A percentile compares a stretch with the other conserved stretches of the same genome.
phyloP scores from a whole-genome alignment of 2,113 vertebrate species.

The Amblyornis subalaris region DNA sequence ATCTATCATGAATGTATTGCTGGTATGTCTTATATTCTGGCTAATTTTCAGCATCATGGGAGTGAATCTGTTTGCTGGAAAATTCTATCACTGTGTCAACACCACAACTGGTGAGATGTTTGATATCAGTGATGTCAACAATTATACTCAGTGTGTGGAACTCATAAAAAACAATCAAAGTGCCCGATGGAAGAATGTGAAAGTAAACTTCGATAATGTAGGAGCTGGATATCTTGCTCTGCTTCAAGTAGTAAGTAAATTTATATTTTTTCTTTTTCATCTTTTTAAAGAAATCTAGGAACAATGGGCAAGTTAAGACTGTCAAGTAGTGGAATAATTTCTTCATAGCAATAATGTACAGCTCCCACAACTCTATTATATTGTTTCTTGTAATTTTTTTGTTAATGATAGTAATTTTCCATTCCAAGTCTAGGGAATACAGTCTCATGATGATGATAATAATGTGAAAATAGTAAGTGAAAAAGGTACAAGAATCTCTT shows the following conservation, averaged over 20 bases:
- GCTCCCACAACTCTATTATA: neutral
- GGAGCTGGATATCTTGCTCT: slow-evolving; percentile 92
- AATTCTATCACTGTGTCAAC: slow-evolving; percentile 85
- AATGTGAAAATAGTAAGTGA: neutral
- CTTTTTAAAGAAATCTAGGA: neutral
- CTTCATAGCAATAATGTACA: neutral
- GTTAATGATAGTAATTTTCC: neutral
- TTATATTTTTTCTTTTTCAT: neutral
- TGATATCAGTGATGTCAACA: slow-evolving; percentile 56
- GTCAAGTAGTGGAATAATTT: neutral
- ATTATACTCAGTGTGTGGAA: slow-evolving; percentile 70
- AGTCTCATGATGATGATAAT: neutral
- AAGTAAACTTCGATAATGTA: slow-evolving; percentile 96
- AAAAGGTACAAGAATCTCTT: neutral
- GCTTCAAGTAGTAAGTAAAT: slow-evolving; percentile 90
- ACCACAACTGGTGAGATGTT: slow-evolving; percentile 60
- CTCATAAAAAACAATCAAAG: slow-evolving; percentile 72
- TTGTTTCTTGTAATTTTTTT: neutral
- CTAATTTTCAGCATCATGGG: slow-evolving; percentile 99
- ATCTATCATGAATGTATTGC: slow-evolving; percentile 96
- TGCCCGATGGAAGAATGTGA: slow-evolving; percentile 84
- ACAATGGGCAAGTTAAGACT: neutral
- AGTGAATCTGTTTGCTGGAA: slow-evolving; percentile 95
- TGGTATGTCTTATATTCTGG: slow-evolving; percentile 99
- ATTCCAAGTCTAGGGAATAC: neutral